Conservation (phyloP, 92 coral and sea anemone species). For the Epizoanthus stellaris region DNA sequence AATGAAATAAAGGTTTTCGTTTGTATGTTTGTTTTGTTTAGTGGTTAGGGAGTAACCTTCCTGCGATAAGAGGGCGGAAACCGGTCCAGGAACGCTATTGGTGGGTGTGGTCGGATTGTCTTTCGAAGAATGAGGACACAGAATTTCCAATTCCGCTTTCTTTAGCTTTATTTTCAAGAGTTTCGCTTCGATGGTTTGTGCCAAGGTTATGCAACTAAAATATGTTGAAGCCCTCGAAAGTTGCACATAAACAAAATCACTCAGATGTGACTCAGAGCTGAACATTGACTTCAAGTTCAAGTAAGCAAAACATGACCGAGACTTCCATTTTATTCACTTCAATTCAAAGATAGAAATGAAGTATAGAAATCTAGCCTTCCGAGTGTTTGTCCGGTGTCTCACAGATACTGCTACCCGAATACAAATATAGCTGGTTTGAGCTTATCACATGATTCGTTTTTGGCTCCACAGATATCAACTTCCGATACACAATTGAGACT, state of each 20-base stretch:
- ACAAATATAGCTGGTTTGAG: neutral
- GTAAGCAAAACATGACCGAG: neutral
- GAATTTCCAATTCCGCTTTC: neutral
- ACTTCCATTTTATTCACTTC: neutral
- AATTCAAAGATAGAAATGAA: neutral
- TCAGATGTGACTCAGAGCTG: neutral
- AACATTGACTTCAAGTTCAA: neutral
- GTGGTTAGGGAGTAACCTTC: neutral
- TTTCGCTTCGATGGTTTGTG: neutral
- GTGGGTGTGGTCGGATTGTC: neutral
- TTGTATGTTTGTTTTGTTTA: too few relatives aligned
- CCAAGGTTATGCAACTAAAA: neutral
- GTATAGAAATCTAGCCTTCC: neutral
- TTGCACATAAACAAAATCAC: neutral
- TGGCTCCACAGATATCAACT: neutral
- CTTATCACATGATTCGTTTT: neutral
- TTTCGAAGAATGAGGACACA: neutral
- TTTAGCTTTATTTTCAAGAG: neutral
- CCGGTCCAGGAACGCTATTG: neutral
- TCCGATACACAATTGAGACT: slow-evolving; percentile 3
- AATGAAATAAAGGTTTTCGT: too few relatives aligned
- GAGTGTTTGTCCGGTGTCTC: neutral
- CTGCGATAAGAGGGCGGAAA: neutral
- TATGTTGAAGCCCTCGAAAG: neutral
- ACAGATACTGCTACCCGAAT: neutral